A percentile compares a stretch with the other conserved stretches of the same genome.
phyloP scores from a whole-genome alignment of 1,140 invertebrate species.

The Apis mellifera region DNA sequence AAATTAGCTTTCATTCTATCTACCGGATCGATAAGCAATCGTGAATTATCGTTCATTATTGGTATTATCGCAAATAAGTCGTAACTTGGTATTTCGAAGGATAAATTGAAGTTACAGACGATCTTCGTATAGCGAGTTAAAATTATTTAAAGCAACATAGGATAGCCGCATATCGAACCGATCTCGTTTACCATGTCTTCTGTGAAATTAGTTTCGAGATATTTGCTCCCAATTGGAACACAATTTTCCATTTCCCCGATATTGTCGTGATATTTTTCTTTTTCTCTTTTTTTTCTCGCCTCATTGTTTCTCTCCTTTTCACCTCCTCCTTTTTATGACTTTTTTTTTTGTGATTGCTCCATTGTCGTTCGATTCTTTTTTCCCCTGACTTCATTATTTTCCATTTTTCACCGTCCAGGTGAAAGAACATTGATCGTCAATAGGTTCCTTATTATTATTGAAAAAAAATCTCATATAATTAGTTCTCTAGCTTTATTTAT shows the following conservation, averaged over 20 bases:
- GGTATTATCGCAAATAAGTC: background rate
- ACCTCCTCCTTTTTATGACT: background rate
- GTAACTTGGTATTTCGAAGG: background rate
- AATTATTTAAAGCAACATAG: constrained; percentile 7
- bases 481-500: too few species aligned
- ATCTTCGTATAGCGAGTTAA: too few species aligned
- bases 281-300: background rate
- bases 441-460: background rate
- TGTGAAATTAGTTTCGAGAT: constrained; percentile 22
- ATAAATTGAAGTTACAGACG: background rate
- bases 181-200: background rate
- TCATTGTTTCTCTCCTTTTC: constrained; percentile 1
- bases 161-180: background rate
- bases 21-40: background rate
- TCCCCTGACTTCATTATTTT: constrained; percentile 34
- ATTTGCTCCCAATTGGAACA: constrained; percentile 9
- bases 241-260: background rate
- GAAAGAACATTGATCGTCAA: background rate
- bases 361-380: constrained; percentile 28
- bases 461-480: background rate
- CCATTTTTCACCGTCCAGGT: background rate
- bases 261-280: background rate
- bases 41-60: background rate
- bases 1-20: too few species aligned
- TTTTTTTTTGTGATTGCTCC: background rate